Percentiles rank a stretch among this genome's conserved stretches.
Evolutionary conservation across 2,888 invertebrate genomes (phyloP).

Genomic region (Xestobium rufovillosum): DNA sequence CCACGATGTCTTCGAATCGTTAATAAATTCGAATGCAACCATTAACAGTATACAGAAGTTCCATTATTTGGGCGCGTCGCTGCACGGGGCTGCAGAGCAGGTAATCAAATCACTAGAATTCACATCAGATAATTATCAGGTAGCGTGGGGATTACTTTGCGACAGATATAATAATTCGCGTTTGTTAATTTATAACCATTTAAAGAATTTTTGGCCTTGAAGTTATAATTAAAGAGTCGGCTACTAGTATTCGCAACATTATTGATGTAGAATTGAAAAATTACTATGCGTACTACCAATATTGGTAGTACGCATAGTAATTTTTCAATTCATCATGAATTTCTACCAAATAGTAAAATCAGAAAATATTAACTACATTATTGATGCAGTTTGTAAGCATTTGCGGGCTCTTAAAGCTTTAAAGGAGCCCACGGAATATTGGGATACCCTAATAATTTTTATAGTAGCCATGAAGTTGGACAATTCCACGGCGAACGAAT

Average conservation of each 20-base stretch:
- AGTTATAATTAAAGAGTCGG: not conserved
- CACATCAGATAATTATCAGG: conserved; percentile 16
- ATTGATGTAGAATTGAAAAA: too few relatives aligned
- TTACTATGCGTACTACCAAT: too few relatives aligned
- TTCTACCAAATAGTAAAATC: too few relatives aligned
- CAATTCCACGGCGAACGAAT: not conserved
- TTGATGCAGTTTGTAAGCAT: not conserved
- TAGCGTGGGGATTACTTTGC: conserved; percentile 17
- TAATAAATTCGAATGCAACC: conserved; percentile 17
- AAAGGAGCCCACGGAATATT: too few relatives aligned
- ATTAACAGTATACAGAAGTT: conserved; percentile 14
- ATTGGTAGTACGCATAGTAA: too few relatives aligned
- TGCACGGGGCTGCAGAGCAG: conserved; percentile 15
- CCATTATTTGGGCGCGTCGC: too few relatives aligned
- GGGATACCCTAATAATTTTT: not conserved
- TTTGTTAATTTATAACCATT: conserved; percentile 11
- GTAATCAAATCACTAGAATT: conserved; percentile 18
- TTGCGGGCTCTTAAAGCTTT: not conserved
- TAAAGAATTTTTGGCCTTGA: conserved; percentile 3
- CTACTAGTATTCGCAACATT: not conserved
- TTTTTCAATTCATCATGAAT: too few relatives aligned
- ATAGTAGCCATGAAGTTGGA: conserved; percentile 2
- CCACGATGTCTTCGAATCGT: conserved; percentile 16
- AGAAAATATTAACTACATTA: too few relatives aligned
- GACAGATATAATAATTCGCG: conserved; percentile 18